A percentile compares a stretch with the other conserved stretches of the same genome.
phyloP scores from a whole-genome alignment of 2,888 invertebrate genomes.

The Crocallis elinguaria region DNA sequence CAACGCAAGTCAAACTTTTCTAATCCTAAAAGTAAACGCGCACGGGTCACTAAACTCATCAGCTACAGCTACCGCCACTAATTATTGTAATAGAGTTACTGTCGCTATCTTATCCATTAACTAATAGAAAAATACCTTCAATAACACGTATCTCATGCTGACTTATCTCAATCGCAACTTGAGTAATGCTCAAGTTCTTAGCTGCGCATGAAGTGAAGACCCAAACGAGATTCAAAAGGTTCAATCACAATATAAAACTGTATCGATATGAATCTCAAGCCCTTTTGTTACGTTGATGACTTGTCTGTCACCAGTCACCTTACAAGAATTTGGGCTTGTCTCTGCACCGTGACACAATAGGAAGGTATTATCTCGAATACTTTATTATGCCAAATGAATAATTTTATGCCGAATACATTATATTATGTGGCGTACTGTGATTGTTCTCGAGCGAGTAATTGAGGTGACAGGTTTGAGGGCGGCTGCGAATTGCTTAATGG shows the following conservation, averaged over 20 bases:
- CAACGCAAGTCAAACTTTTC: too few species aligned
- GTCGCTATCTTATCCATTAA: too few species aligned
- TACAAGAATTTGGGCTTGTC: constrained; percentile 67
- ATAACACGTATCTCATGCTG: too few species aligned
- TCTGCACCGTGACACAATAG: constrained; percentile 46
- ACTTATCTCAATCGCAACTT: too few species aligned
- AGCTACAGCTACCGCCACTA: too few species aligned
- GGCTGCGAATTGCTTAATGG: constrained; percentile 22
- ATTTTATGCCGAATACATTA: constrained; percentile 33
- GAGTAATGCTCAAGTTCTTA: too few species aligned
- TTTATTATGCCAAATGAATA: constrained; percentile 22
- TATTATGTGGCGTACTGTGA: constrained; percentile 4
- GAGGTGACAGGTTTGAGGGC: constrained; percentile 28
- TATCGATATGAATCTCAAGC: constrained; percentile 9
- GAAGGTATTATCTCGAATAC: constrained; percentile 35
- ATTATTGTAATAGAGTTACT: too few species aligned
- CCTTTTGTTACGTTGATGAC: constrained; percentile 22
- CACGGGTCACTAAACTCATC: too few species aligned
- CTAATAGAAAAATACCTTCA: too few species aligned
- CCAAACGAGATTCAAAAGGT: not conserved
- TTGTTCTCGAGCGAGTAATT: constrained; percentile 29
- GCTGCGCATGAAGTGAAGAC: not conserved
- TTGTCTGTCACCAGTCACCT: constrained; percentile 49
- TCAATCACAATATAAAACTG: constrained; percentile 30
- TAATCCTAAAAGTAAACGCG: too few species aligned